Evolutionary conservation across 2,888 invertebrate species (phyloP).

Genomic region (Sesia bembeciformis): DNA sequence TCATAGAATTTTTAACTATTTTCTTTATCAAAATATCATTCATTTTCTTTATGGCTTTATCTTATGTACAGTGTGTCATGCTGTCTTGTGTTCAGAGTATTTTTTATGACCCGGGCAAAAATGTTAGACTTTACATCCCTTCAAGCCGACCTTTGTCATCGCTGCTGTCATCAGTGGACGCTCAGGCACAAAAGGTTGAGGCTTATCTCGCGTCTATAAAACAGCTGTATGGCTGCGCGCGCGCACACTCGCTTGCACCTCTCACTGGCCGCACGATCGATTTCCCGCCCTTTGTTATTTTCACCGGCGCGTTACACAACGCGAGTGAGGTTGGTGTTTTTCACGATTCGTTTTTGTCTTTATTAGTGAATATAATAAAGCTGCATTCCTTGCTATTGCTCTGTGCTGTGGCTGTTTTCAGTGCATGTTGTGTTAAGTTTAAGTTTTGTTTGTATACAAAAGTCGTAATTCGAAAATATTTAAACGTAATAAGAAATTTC

Average conservation of each 20-base stretch:
- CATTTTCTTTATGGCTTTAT: no score
- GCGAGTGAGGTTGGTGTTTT: constrained; percentile 61
- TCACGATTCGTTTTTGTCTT: constrained; percentile 18
- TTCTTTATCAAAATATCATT: no score
- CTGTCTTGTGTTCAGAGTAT: no score
- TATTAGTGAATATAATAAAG: neutral
- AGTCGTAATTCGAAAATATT: no score
- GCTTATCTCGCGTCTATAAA: constrained; percentile 60
- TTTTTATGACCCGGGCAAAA: no score
- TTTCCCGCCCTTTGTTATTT: constrained; percentile 46
- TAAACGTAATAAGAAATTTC: no score
- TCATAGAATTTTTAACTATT: no score
- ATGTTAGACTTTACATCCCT: neutral
- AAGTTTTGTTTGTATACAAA: no score
- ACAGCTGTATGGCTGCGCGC: constrained; percentile 45
- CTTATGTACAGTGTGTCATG: no score
- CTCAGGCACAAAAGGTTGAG: constrained; percentile 26
- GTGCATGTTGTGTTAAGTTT: neutral
- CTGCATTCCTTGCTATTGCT: neutral
- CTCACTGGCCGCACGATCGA: constrained; percentile 48
- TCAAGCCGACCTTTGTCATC: neutral
- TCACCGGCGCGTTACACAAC: constrained; percentile 48
- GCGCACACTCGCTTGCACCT: constrained; percentile 55
- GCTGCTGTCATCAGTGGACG: no score
- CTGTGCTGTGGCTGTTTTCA: neutral